phyloP scores from a whole-genome alignment of 2,113 vertebrate species.

The Callopanchax toddi region DNA sequence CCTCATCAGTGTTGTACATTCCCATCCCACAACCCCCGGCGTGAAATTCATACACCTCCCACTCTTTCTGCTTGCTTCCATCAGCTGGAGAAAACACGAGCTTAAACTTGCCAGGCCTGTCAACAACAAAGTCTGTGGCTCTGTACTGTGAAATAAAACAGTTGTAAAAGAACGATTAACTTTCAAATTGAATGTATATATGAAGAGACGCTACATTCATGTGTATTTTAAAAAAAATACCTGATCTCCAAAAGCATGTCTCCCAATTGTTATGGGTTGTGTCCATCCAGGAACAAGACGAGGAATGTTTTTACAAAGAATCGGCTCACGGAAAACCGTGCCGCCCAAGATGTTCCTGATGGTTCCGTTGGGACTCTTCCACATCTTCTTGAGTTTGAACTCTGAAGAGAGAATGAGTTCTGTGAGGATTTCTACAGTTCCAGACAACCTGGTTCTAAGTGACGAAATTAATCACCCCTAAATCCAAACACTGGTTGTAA shows the following conservation, averaged over 20 bases:
- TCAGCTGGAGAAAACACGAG: conserved; percentile 87
- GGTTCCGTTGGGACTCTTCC: conserved; percentile 97
- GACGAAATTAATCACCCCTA: too few relatives aligned
- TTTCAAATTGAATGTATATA: neutral
- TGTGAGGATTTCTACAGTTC: too few relatives aligned
- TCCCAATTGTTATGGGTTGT: conserved; percentile 91
- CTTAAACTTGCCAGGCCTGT: conserved; percentile 88
- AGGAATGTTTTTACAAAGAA: conserved; percentile 95
- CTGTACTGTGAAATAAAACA: conserved; percentile 84
- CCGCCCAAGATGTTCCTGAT: conserved; percentile 96
- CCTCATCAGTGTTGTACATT: conserved; percentile 98
- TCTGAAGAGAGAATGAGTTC: conserved; percentile 69
- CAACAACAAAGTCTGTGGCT: conserved; percentile 90
- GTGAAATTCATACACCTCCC: conserved; percentile 92
- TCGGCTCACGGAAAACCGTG: conserved; percentile 95
- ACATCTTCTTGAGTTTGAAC: conserved; percentile 97
- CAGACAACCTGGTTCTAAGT: too few relatives aligned
- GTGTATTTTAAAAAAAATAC: conserved; percentile 75
- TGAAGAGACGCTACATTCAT: neutral
- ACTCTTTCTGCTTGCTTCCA: conserved; percentile 83
- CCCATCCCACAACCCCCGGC: conserved; percentile 93
- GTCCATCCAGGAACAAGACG: conserved; percentile 93
- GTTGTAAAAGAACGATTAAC: neutral
- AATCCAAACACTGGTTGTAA: too few relatives aligned
- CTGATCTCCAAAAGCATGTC: conserved; percentile 95